phyloP scores from a whole-genome alignment of 2,888 invertebrate genomes.

The Hypomecis punctinalis region DNA sequence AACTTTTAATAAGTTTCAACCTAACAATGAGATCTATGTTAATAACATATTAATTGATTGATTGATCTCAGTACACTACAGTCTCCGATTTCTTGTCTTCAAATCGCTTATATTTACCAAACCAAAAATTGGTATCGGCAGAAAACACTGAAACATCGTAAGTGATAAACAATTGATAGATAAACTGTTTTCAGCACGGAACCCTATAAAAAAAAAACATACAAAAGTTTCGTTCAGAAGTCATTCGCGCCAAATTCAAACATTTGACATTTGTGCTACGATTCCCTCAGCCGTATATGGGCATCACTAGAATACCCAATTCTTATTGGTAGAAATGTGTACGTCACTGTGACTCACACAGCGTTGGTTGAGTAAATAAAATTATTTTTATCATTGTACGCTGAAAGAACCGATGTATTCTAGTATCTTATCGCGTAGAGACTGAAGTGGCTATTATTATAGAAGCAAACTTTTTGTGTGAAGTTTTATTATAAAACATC shows the following conservation, averaged over 20 bases:
- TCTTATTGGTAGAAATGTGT: slow-evolving; percentile 81
- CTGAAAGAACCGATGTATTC: slow-evolving; percentile 52
- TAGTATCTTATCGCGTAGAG: slow-evolving; percentile 60
- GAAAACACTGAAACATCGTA: no score
- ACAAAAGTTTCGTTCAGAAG: no score
- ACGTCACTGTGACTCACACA: slow-evolving; percentile 77
- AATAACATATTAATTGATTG: no score
- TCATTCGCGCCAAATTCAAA: slow-evolving; percentile 60
- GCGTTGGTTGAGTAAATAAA: slow-evolving; percentile 56
- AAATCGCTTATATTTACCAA: no score
- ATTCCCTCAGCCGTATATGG: slow-evolving; percentile 86
- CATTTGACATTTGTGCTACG: slow-evolving; percentile 53
- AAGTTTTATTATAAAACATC: slow-evolving; percentile 44
- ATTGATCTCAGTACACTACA: no score
- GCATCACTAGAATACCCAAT: slow-evolving; percentile 84
- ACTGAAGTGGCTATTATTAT: slow-evolving; percentile 51
- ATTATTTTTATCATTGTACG: slow-evolving; percentile 58
- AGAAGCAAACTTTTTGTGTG: slow-evolving; percentile 45
- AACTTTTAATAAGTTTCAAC: no score
- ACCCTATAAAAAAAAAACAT: no score
- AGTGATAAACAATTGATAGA: no score
- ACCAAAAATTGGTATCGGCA: no score
- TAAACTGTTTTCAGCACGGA: no score
- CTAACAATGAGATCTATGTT: no score
- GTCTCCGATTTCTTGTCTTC: no score